Evolutionary conservation across 2,888 invertebrate species (phyloP).

Genomic region (Oxycera nigricornis): DNA sequence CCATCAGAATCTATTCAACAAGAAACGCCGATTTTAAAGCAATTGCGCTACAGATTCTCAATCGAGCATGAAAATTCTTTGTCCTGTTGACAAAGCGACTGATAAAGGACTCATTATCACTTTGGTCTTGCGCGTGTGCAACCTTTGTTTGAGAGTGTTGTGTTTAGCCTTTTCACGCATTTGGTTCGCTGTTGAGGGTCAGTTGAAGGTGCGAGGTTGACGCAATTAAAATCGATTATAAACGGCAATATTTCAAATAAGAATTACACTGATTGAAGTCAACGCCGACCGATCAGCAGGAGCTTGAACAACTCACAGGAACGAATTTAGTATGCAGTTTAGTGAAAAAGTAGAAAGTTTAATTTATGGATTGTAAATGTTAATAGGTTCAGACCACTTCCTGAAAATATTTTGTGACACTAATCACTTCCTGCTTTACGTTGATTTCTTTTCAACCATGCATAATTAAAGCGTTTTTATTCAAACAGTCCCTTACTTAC

Average conservation of each 20-base stretch:
- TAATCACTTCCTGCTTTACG: too few relatives aligned
- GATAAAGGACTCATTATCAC: conserved; percentile 36
- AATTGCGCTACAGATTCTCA: conserved; percentile 31
- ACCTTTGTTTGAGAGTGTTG: conserved; percentile 13
- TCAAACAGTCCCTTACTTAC: too few relatives aligned
- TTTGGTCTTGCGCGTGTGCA: conserved; percentile 17
- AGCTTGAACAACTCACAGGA: too few relatives aligned
- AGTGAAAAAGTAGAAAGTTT: too few relatives aligned
- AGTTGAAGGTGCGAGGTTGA: conserved; percentile 16
- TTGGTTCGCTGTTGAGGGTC: neutral
- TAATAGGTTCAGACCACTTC: too few relatives aligned
- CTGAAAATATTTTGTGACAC: too few relatives aligned
- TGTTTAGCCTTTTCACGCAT: conserved; percentile 22
- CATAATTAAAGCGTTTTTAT: too few relatives aligned
- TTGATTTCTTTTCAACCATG: too few relatives aligned
- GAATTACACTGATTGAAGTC: neutral
- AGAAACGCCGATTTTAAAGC: neutral
- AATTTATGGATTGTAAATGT: too few relatives aligned
- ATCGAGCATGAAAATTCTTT: conserved; percentile 30
- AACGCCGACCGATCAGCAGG: conserved; percentile 11
- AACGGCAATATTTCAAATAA: conserved; percentile 25
- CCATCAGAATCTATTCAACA: conserved; percentile 28
- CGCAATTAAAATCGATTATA: conserved; percentile 23
- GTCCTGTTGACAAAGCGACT: neutral
- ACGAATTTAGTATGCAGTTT: too few relatives aligned